These are phyloP conservation scores for Rhinoderma darwinii DNA, from an alignment of 2,113 vertebrate species.

Conservation along the genomic window DNA sequence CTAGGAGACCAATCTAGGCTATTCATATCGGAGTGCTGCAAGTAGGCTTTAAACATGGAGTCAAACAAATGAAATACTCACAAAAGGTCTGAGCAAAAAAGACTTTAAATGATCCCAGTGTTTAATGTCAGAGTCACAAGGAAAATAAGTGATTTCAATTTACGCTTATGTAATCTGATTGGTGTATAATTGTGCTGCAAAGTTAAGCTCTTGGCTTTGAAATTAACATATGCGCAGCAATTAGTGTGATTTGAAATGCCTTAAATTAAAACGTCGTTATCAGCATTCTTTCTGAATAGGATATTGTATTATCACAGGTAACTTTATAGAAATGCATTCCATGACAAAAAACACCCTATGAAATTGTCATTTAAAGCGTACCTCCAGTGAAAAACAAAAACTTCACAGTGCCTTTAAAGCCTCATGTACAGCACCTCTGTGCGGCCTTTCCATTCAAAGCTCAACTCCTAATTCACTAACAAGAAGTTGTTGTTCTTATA, in stretches of 20 bases:
- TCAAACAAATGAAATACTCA: slow-evolving; percentile 60
- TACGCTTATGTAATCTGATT: slow-evolving; percentile 11
- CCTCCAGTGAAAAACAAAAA: neutral
- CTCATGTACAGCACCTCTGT: no score
- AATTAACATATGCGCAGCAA: slow-evolving; percentile 21
- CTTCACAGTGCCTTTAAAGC: neutral
- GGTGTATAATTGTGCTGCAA: slow-evolving; percentile 18
- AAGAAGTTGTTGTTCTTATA: neutral
- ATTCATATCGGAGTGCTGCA: slow-evolving; percentile 65
- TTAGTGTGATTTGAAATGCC: neutral
- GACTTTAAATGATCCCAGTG: slow-evolving; percentile 22
- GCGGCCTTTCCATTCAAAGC: no score
- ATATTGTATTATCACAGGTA: neutral
- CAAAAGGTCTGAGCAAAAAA: slow-evolving; percentile 40
- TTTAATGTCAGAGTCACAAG: slow-evolving; percentile 10
- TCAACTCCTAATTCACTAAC: neutral
- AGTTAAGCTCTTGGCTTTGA: neutral
- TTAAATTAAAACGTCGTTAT: neutral
- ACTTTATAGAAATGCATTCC: neutral
- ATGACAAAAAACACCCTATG: no score
- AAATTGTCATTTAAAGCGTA: neutral
- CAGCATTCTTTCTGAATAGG: neutral
- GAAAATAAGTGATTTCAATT: slow-evolving; percentile 5
- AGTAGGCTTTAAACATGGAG: slow-evolving; percentile 66
- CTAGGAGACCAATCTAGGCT: slow-evolving; percentile 70